A percentile compares a stretch with the other conserved stretches of the same genome.
Evolutionary conservation across 2,888 invertebrate species (phyloP).

Genomic region (Eristalis arbustorum): DNA sequence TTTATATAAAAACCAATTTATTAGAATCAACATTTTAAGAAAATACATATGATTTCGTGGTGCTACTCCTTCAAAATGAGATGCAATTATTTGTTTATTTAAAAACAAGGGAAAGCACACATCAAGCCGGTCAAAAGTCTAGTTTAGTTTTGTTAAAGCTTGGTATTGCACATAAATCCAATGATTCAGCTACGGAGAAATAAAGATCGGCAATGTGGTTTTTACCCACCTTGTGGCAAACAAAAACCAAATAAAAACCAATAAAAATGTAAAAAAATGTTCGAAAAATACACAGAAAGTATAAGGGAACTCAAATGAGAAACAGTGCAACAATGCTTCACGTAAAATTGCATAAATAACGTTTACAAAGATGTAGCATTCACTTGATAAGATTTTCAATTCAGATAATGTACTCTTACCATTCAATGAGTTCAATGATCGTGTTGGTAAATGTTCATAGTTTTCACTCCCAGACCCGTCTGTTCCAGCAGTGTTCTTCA

Average conservation of each 20-base stretch:
- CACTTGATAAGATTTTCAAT: slow-evolving; percentile 43
- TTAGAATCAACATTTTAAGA: background rate
- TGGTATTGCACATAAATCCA: background rate
- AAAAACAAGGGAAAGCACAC: background rate
- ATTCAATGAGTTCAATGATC: slow-evolving; percentile 81
- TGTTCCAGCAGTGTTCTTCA: slow-evolving; percentile 83
- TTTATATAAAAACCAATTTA: slow-evolving; percentile 29
- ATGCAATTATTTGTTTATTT: slow-evolving; percentile 1
- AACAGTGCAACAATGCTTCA: slow-evolving; percentile 64
- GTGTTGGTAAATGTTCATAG: slow-evolving; percentile 84
- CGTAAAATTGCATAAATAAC: slow-evolving; percentile 65
- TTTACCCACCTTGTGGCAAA: slow-evolving; percentile 11
- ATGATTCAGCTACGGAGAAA: background rate
- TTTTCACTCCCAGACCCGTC: slow-evolving; percentile 84
- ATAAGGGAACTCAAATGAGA: slow-evolving; percentile 22
- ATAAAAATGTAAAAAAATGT: slow-evolving; percentile 35
- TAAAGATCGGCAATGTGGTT: slow-evolving; percentile 10
- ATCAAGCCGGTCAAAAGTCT: background rate
- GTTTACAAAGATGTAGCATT: slow-evolving; percentile 60
- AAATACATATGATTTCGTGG: slow-evolving; percentile 12
- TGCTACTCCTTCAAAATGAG: slow-evolving; percentile 19
- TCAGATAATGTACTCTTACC: slow-evolving; percentile 81
- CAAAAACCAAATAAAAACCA: slow-evolving; percentile 39
- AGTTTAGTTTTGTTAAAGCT: slow-evolving; percentile 13
- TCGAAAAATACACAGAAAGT: slow-evolving; percentile 40